Percentiles rank a stretch among this genome's conserved stretches.
phyloP scores from a whole-genome alignment of 2,888 invertebrate species.

The Gerris lacustris region DNA sequence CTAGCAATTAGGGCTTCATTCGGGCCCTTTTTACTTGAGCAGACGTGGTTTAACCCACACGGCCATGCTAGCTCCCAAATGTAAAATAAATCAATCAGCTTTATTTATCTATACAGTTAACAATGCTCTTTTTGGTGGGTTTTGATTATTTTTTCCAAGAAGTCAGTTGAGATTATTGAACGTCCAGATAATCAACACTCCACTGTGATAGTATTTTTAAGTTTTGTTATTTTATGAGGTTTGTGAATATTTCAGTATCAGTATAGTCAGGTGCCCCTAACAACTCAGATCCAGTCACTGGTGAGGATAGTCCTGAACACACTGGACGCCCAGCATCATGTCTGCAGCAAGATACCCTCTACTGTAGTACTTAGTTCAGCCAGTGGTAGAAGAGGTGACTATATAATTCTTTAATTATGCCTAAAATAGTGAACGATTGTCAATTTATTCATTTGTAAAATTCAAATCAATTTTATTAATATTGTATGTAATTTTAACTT shows the following conservation, averaged over 20 bases:
- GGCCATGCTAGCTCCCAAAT: too few species aligned
- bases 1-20: too few species aligned
- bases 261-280: conserved; percentile 53
- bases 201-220: too few species aligned
- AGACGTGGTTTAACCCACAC: too few species aligned
- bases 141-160: too few species aligned
- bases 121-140: too few species aligned
- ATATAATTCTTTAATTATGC: not conserved
- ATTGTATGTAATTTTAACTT: too few species aligned
- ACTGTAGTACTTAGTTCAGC: conserved; percentile 51
- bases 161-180: too few species aligned
- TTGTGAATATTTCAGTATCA: conserved; percentile 48
- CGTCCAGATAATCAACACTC: too few species aligned
- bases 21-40: too few species aligned
- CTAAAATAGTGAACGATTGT: not conserved
- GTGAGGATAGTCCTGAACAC: conserved; percentile 85
- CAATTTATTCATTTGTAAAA: not conserved
- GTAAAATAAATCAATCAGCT: too few species aligned
- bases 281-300: conserved; percentile 57
- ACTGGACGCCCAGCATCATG: conserved; percentile 80
- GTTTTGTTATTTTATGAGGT: not conserved
- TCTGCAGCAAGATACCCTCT: conserved; percentile 72
- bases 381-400: conserved; percentile 42
- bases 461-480: not conserved
- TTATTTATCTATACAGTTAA: too few species aligned